Conservation (phyloP, 1,140 invertebrate genomes). For the Caerostris darwini region DNA sequence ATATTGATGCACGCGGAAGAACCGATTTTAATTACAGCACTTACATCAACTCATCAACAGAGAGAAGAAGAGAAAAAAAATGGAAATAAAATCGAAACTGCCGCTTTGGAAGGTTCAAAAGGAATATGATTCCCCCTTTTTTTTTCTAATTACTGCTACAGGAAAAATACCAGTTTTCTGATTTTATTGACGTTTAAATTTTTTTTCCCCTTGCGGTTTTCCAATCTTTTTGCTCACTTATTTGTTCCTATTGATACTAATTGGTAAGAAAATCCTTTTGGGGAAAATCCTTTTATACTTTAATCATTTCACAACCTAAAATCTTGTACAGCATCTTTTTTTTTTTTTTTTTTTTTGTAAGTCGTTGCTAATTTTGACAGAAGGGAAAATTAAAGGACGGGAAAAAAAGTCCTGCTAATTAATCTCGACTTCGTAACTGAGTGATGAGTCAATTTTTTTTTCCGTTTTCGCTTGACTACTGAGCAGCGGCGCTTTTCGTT, state of each 20-base stretch:
- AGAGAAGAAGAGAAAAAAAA: too few species aligned
- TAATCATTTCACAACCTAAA: too few species aligned
- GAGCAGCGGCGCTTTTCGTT: too few species aligned
- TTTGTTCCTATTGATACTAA: neutral
- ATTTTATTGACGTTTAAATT: neutral
- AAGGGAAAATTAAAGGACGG: neutral
- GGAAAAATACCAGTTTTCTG: neutral
- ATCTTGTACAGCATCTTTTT: neutral
- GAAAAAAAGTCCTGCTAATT: neutral
- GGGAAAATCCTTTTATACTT: too few species aligned
- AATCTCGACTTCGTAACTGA: neutral
- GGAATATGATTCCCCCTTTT: neutral
- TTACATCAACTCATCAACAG: too few species aligned
- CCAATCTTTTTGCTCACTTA: neutral
- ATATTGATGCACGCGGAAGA: too few species aligned
- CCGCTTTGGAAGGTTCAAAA: neutral
- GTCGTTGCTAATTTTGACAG: neutral
- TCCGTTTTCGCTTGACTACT: too few species aligned
- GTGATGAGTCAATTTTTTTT: too few species aligned
- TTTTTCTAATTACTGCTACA: neutral
- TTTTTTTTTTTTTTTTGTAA: too few species aligned
- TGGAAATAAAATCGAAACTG: too few species aligned
- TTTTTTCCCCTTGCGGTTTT: neutral
- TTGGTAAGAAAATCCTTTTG: too few species aligned
- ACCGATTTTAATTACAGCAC: too few species aligned